Percentiles rank a stretch among this genome's conserved stretches.
These are phyloP conservation scores for Orycteropus afer DNA, from an alignment of 2,113 vertebrate species.

Conservation along the genomic window DNA sequence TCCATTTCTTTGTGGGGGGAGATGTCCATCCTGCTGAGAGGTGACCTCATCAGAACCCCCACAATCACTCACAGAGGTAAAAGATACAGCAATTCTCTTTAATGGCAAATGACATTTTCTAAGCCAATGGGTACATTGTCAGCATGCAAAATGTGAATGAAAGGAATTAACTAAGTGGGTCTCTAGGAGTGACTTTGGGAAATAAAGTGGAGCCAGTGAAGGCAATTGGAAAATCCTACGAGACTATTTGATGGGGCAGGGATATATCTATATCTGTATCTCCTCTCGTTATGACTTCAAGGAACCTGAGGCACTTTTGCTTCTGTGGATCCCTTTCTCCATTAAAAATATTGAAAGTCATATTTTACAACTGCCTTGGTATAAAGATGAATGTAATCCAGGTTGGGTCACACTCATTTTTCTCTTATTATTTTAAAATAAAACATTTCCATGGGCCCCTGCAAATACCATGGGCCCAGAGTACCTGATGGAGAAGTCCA, in stretches of 20 bases:
- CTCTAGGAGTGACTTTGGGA: background rate
- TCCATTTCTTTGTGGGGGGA: background rate
- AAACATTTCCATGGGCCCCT: background rate
- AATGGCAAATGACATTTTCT: background rate
- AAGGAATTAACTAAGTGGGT: background rate
- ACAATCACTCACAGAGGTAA: background rate
- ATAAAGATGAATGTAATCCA: constrained; percentile 36
- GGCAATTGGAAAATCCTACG: background rate
- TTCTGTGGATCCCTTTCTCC: background rate
- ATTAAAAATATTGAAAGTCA: background rate
- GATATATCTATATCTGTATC: background rate
- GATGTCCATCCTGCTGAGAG: background rate
- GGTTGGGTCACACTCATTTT: background rate
- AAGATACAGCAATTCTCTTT: background rate
- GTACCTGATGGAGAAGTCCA: background rate
- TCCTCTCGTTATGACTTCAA: background rate
- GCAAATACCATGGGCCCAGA: background rate
- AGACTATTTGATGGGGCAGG: background rate
- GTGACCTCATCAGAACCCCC: background rate
- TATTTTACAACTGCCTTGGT: background rate
- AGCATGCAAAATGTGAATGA: background rate
- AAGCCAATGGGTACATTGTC: background rate
- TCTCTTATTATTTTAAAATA: constrained; percentile 14
- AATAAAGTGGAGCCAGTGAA: background rate
- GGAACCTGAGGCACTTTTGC: background rate